phyloP scores from a whole-genome alignment of 2,888 invertebrate genomes.

The Tipula helvola region DNA sequence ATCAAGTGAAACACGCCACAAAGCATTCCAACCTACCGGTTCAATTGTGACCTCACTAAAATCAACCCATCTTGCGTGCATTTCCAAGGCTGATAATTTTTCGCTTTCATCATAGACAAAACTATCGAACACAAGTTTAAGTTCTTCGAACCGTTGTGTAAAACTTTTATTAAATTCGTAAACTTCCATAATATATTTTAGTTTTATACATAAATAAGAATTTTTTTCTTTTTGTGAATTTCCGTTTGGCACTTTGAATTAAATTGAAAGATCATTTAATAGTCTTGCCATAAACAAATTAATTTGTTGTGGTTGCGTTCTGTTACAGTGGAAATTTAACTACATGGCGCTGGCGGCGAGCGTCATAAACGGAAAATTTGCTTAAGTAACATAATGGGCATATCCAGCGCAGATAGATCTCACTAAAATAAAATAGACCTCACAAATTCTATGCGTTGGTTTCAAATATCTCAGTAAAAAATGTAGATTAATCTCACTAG shows the following conservation, averaged over 20 bases:
- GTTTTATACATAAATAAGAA: not conserved
- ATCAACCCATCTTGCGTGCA: constrained; percentile 42
- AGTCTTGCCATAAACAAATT: too few relatives aligned
- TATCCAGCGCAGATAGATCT: too few relatives aligned
- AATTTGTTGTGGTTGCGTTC: too few relatives aligned
- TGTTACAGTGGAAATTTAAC: too few relatives aligned
- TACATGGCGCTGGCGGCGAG: too few relatives aligned
- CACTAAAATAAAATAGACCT: too few relatives aligned
- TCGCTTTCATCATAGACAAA: not conserved
- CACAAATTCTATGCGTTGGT: too few relatives aligned
- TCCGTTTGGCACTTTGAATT: not conserved
- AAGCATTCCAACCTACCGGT: constrained; percentile 43
- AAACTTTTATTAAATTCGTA: not conserved
- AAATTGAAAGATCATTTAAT: not conserved
- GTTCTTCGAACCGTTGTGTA: not conserved
- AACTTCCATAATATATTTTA: not conserved
- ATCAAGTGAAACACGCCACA: constrained; percentile 48
- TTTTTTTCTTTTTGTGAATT: not conserved
- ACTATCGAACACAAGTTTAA: not conserved
- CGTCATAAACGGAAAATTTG: too few relatives aligned
- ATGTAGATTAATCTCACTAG: too few relatives aligned
- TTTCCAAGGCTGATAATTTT: constrained; percentile 21
- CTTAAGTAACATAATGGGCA: too few relatives aligned
- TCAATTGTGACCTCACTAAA: constrained; percentile 44
- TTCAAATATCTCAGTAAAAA: too few relatives aligned